phyloP scores from a whole-genome alignment of 2,113 vertebrate species.

The Oreocharis arfaki region DNA sequence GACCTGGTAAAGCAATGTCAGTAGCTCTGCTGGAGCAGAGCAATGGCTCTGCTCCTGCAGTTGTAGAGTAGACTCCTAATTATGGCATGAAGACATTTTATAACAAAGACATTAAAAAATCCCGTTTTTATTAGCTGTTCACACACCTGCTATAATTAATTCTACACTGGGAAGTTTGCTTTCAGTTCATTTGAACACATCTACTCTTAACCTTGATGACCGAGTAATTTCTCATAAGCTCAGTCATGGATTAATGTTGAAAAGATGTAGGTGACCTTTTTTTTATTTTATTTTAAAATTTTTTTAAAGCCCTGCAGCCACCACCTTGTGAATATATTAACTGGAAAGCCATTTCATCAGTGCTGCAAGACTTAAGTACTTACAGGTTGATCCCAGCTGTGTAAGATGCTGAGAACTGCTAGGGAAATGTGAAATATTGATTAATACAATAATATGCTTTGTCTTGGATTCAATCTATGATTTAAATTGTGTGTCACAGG shows the following conservation, averaged over 20 bases:
- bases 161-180: constrained; percentile 19
- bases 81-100: constrained; percentile 53
- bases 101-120: constrained; percentile 31
- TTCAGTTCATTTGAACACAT: constrained; percentile 42
- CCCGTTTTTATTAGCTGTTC: constrained; percentile 40
- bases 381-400: background rate
- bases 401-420: background rate
- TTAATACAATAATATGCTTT: background rate
- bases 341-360: background rate
- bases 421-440: background rate
- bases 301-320: background rate
- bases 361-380: background rate
- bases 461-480: background rate
- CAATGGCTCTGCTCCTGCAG: background rate
- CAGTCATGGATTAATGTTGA: constrained; percentile 38
- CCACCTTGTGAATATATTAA: background rate
- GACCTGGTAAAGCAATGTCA: background rate
- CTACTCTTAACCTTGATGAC: constrained; percentile 64
- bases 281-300: background rate
- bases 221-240: constrained; percentile 47
- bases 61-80: constrained; percentile 23
- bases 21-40: background rate
- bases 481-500: background rate
- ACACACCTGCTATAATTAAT: constrained; percentile 35
- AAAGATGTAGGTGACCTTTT: constrained; percentile 15